phyloP scores from a whole-genome alignment of 2,797 vertebrate genomes.

The Trachurus trachurus region DNA sequence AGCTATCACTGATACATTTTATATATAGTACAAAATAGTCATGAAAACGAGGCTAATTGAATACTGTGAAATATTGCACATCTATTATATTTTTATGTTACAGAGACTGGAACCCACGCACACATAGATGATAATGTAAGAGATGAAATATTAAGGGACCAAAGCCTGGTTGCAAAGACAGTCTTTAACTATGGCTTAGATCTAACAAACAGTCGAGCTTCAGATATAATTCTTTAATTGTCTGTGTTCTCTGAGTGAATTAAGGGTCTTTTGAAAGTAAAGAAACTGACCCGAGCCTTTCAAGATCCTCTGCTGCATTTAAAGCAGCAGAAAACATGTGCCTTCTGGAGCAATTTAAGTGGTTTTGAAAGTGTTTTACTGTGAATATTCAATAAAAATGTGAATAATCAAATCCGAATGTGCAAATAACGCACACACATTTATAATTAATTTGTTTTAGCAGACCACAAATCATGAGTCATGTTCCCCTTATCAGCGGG shows the following conservation, averaged over 20 bases:
- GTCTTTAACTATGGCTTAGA: conserved; percentile 6
- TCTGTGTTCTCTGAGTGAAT: conserved; percentile 21
- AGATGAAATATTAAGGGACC: conserved; percentile 14
- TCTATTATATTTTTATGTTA: conserved; percentile 6
- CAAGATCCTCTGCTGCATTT: conserved; percentile 7
- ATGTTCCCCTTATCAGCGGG: conserved; percentile 24
- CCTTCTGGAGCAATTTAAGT: conserved; percentile 3
- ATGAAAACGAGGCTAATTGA: conserved; percentile 12
- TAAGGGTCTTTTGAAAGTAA: conserved; percentile 6
- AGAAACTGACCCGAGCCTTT: conserved; percentile 12
- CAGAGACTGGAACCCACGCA: conserved; percentile 5
- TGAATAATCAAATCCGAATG: background rate
- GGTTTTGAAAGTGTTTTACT: background rate
- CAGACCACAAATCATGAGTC: conserved; percentile 25
- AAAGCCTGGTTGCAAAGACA: conserved; percentile 2
- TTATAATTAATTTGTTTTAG: background rate
- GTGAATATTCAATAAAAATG: conserved; percentile 24
- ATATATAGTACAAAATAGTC: background rate
- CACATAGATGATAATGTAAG: background rate
- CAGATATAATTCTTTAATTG: conserved; percentile 25
- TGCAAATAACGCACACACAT: too few relatives aligned
- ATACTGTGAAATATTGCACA: conserved; percentile 10
- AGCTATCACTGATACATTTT: conserved; percentile 20
- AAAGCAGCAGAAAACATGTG: conserved; percentile 9
- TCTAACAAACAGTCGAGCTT: conserved; percentile 12